Evolutionary conservation across 2,113 vertebrate genomes (phyloP).

Genomic region (Cryptomyrus ogoouensis): DNA sequence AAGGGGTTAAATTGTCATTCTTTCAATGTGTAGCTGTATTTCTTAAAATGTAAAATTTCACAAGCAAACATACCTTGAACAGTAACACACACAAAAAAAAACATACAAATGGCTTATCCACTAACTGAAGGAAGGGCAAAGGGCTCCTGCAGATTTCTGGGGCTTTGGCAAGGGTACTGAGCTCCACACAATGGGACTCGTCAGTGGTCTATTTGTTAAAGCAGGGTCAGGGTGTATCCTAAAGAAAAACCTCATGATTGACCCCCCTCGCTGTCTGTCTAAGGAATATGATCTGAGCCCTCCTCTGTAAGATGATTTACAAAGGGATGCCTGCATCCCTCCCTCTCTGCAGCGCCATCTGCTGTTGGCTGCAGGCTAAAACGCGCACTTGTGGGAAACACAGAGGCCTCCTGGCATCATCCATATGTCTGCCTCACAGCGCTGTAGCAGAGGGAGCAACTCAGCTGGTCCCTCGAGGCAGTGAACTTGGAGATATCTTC

Average conservation of each 20-base stretch:
- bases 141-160: not conserved
- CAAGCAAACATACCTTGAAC: not conserved
- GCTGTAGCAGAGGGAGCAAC: not conserved
- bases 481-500: not conserved
- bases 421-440: not conserved
- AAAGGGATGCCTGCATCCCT: not conserved
- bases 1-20: too few species aligned
- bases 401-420: not conserved
- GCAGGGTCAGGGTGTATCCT: not conserved
- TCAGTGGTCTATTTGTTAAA: not conserved
- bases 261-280: not conserved
- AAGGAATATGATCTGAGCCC: not conserved
- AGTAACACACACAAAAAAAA: not conserved
- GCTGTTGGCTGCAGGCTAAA: not conserved
- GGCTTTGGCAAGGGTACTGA: too few species aligned
- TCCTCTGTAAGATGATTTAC: not conserved
- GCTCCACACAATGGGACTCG: not conserved
- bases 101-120: not conserved
- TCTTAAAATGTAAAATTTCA: not conserved
- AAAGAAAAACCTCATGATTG: not conserved
- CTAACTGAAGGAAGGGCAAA: not conserved
- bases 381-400: not conserved
- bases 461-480: not conserved
- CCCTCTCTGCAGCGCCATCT: not conserved
- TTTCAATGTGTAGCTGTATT: too few species aligned